phyloP scores from a whole-genome alignment of 2,888 invertebrate species.

The Volucella inflata region DNA sequence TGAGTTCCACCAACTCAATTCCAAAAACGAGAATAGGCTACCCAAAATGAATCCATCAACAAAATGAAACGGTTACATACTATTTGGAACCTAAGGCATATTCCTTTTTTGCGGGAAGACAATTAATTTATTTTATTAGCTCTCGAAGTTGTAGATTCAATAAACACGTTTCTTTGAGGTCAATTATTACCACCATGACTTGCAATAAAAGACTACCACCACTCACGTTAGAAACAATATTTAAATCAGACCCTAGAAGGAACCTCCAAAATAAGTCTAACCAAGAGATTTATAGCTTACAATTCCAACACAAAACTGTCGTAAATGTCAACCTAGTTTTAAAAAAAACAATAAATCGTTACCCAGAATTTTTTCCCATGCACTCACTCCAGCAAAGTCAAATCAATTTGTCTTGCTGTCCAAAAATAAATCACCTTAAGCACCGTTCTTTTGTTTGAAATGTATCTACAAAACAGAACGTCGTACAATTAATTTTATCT shows the following conservation, averaged over 20 bases:
- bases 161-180: too few relatives aligned
- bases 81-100: too few relatives aligned
- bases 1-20: too few relatives aligned
- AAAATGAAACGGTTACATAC: too few relatives aligned
- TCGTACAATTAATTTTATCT: slow-evolving; percentile 46
- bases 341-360: slow-evolving; percentile 31
- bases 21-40: too few relatives aligned
- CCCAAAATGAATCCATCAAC: too few relatives aligned
- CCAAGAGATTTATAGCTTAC: slow-evolving; percentile 1
- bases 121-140: too few relatives aligned
- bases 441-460: neutral
- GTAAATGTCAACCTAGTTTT: slow-evolving; percentile 57
- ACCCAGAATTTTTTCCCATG: neutral
- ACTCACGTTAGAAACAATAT: neutral
- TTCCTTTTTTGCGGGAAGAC: too few relatives aligned
- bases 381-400: slow-evolving; percentile 16
- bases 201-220: too few relatives aligned
- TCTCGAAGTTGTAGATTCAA: too few relatives aligned
- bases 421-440: slow-evolving; percentile 46
- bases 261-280: neutral
- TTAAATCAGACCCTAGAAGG: neutral
- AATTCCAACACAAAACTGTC: neutral
- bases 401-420: slow-evolving; percentile 34
- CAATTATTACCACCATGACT: too few relatives aligned
- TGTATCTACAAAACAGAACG: neutral